Conservation (phyloP, 2,113 vertebrate genomes). For the Caracal caracal region DNA sequence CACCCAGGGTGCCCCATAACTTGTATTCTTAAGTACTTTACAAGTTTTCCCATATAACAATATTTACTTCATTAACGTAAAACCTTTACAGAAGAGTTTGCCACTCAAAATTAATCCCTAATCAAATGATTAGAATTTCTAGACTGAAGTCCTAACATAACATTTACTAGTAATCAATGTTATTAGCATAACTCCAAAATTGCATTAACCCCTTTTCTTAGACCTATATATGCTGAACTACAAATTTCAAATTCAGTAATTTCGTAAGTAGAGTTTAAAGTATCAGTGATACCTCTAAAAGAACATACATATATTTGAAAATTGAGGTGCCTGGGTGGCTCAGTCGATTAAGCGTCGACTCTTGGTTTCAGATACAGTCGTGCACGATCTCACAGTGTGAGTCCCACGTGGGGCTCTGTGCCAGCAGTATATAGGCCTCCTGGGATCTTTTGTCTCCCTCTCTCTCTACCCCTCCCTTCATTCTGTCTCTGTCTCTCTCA, state of each 20-base stretch:
- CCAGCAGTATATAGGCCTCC: too few species aligned
- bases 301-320: background rate
- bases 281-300: slow-evolving; percentile 29
- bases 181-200: slow-evolving; percentile 43
- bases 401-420: too few species aligned
- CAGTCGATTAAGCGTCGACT: too few species aligned
- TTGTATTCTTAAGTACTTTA: slow-evolving; percentile 21
- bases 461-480: too few species aligned
- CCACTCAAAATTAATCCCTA: slow-evolving; percentile 41
- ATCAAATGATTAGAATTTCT: slow-evolving; percentile 46
- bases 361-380: too few species aligned
- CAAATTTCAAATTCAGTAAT: slow-evolving; percentile 42
- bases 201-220: background rate
- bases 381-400: too few species aligned
- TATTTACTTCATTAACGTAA: slow-evolving; percentile 32
- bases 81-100: slow-evolving; percentile 28
- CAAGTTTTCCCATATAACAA: slow-evolving; percentile 31
- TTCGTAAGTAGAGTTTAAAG: background rate
- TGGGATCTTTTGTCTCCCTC: too few species aligned
- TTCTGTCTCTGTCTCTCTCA: too few species aligned
- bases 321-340: background rate
- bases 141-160: background rate
- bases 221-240: background rate
- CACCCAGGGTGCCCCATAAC: background rate
- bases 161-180: background rate